Conservation (phyloP, 2,113 vertebrate species). For the Equus quagga region DNA sequence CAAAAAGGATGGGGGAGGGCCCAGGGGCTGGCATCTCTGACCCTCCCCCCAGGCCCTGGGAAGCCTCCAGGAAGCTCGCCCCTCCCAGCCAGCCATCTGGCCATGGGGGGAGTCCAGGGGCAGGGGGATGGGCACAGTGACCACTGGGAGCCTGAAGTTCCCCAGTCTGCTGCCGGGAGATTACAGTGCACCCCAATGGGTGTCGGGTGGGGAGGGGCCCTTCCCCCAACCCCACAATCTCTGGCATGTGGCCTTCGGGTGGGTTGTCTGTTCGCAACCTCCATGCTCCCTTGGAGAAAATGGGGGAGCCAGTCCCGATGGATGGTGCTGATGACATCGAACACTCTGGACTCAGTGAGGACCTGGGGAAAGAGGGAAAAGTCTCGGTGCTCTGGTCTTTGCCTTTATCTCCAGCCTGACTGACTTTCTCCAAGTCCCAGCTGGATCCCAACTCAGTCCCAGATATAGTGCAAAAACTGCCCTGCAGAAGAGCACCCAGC, state of each 20-base stretch:
- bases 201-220: constrained; percentile 57
- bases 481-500: not conserved
- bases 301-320: constrained; percentile 75
- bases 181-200: not conserved
- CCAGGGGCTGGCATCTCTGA: constrained; percentile 79
- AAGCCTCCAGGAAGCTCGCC: constrained; percentile 51
- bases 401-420: not conserved
- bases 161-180: constrained; percentile 50
- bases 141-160: constrained; percentile 48
- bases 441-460: not conserved
- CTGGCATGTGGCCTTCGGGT: constrained; percentile 66
- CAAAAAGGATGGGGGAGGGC: constrained; percentile 70
- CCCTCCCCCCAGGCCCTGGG: constrained; percentile 59
- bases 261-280: not conserved
- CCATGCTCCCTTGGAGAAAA: constrained; percentile 55
- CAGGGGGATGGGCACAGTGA: constrained; percentile 72
- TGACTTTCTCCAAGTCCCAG: not conserved
- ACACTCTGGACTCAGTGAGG: constrained; percentile 69
- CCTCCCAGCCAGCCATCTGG: constrained; percentile 34
- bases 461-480: not conserved
- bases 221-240: constrained; percentile 68
- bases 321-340: constrained; percentile 85
- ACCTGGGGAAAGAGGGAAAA: constrained; percentile 49
- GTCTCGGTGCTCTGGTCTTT: not conserved
- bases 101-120: constrained; percentile 28